Base-by-base conservation (phyloP, 1,140 invertebrate genomes). In the Microplitis demolitor region DNA sequence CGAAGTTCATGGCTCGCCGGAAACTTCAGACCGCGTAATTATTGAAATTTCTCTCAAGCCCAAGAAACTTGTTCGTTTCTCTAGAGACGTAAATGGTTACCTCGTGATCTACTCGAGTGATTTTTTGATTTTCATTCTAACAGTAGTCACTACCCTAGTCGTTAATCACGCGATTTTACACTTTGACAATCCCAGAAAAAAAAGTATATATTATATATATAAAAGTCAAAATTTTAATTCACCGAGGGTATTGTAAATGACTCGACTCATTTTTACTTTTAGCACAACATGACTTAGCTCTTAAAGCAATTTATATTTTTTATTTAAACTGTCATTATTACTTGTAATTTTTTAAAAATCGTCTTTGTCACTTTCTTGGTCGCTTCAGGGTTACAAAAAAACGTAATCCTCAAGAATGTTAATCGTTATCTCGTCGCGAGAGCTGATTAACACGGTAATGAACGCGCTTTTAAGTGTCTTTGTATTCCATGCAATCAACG, bases 21-120 rank as follows among this genome's bases (percentile, higher is more conserved):
- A 69, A 78, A 78, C 77, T 74, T 69, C 72, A 73, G 74, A 76
- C 74, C 72, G 70, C 60, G 75, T 75, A 80, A 79, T 80, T 79
- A 80, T 79, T 80, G 76, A 78, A 80, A 80, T 79, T 79, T 78
- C 77, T 72, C 74, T 76, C 61, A 69, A 67, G 74, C 74, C 39
- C 73, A 73, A 69, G 63, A 74, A 76, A 76, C 74, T 76, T 69
- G 62, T 61, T 56, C 68, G 56, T 66, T 50, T 66, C 77, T 72
- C 56, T 62, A 54, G 53, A 16, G 63, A 66, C 62, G 70, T 72
- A 58, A 60, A 72, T 66, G 64, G 70, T 72, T 72, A 60, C 62
- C 51, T 72, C 62, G 35, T 71, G 39, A 56, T 58, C 50, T 68
- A 68, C 50, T 68, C 67, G 67, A 60, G n/a, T 31, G 50, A 54